Conservation (phyloP, 2,113 vertebrate genomes). For the Esox niger region DNA sequence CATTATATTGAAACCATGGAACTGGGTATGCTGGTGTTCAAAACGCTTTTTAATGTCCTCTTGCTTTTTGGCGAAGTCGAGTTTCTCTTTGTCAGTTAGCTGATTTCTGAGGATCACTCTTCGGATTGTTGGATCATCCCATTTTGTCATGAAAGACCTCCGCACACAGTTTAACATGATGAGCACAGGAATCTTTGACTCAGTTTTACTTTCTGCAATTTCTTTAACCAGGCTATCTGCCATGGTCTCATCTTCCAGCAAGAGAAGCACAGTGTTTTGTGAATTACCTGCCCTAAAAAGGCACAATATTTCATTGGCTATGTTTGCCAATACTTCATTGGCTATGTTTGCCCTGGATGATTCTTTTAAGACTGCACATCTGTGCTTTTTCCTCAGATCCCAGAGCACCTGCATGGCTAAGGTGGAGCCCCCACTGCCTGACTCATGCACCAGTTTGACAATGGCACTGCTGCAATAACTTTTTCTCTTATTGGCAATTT, state of each 20-base stretch:
- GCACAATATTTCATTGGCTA: too few species aligned
- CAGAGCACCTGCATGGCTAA: background rate
- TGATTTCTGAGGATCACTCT: background rate
- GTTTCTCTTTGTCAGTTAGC: background rate
- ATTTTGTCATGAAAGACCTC: too few species aligned
- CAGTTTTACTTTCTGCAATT: background rate
- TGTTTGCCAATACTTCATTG: too few species aligned
- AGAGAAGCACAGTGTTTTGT: background rate
- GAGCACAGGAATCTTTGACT: background rate
- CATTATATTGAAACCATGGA: constrained; percentile 38
- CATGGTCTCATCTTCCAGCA: background rate
- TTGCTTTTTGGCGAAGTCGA: background rate
- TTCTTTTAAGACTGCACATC: background rate
- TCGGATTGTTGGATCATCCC: too few species aligned
- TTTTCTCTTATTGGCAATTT: background rate
- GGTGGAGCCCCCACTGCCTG: background rate
- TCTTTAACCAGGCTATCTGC: background rate
- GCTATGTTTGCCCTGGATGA: background rate
- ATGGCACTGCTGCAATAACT: too few species aligned
- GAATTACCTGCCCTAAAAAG: too few species aligned
- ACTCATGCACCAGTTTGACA: too few species aligned
- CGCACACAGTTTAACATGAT: constrained; percentile 8
- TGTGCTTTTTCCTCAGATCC: background rate
- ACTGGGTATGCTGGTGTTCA: background rate
- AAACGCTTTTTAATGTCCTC: background rate